phyloP scores from a whole-genome alignment of 1,140 invertebrate species.

The Diachasma alloeum region DNA sequence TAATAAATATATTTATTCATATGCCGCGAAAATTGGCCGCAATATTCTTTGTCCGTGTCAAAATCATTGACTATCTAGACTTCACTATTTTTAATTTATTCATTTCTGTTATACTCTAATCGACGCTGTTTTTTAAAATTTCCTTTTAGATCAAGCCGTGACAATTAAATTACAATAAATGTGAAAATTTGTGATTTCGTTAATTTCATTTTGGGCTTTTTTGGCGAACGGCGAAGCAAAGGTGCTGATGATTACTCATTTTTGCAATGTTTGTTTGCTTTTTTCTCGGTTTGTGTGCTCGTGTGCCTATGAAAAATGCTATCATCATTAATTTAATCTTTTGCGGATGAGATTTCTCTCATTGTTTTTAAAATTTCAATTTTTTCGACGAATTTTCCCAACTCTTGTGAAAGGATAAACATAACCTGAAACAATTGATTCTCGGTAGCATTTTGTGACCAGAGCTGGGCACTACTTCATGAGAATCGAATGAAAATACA shows the following conservation, averaged over 20 bases:
- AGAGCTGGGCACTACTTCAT: too few relatives aligned
- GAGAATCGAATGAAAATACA: too few relatives aligned
- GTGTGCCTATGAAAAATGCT: background rate
- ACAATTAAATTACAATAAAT: background rate
- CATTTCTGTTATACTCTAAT: background rate
- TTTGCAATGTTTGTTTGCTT: background rate
- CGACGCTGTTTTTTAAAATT: background rate
- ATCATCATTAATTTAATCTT: background rate
- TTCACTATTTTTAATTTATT: background rate
- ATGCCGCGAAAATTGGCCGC: constrained; percentile 5
- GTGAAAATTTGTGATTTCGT: background rate
- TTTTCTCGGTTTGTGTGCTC: background rate
- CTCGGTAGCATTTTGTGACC: background rate
- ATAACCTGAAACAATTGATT: background rate
- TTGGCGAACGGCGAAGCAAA: background rate
- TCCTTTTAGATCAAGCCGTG: constrained; percentile 11
- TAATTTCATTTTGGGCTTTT: background rate
- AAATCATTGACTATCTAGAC: background rate
- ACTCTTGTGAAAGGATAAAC: too few relatives aligned
- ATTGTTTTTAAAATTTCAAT: background rate
- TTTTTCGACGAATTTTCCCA: background rate
- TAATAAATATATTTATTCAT: background rate
- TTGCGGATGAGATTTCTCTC: background rate
- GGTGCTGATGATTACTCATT: background rate
- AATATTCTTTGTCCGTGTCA: constrained; percentile 7